Evolutionary conservation across 2,888 invertebrate species (phyloP).

Genomic region (Tholera decimalis): DNA sequence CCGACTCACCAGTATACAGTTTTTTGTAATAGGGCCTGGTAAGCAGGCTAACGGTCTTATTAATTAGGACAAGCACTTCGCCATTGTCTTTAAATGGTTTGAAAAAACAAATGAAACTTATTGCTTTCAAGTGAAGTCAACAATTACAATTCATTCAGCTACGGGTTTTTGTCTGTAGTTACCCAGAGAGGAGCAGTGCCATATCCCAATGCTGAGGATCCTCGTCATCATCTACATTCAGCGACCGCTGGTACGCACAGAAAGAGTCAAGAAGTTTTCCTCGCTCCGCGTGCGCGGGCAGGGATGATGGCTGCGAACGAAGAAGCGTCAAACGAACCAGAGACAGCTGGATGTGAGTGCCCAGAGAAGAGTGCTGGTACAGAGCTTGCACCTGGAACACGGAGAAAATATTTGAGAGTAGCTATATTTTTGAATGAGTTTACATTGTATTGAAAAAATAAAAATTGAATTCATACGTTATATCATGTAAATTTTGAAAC

Average conservation of each 20-base stretch:
- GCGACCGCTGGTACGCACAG: conserved; percentile 93
- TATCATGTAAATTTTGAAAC: conserved; percentile 48
- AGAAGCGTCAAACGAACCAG: conserved; percentile 94
- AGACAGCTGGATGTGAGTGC: conserved; percentile 92
- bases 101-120: conserved; percentile 4
- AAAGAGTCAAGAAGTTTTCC: conserved; percentile 94
- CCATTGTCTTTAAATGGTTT: conserved; percentile 3
- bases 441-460: background rate
- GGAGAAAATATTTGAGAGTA: conserved; percentile 39
- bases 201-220: conserved; percentile 96
- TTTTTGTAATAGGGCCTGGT: conserved; percentile 16
- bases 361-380: conserved; percentile 95
- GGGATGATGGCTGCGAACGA: conserved; percentile 92
- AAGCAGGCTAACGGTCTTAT: conserved; percentile 29
- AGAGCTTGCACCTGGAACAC: conserved; percentile 93
- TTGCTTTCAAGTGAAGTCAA: background rate
- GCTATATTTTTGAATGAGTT: conserved; percentile 11
- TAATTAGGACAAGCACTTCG: conserved; percentile 15
- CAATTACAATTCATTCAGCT: conserved; percentile 6
- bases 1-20: conserved; percentile 36
- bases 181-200: conserved; percentile 95
- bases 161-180: conserved; percentile 61
- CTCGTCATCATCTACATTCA: conserved; percentile 93
- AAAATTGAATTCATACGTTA: background rate
- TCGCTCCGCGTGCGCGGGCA: conserved; percentile 93